These are phyloP conservation scores for Hormiphora californensis DNA, from an alignment of 37 sponge, comb jelly and placozoan species.

Conservation along the genomic window DNA sequence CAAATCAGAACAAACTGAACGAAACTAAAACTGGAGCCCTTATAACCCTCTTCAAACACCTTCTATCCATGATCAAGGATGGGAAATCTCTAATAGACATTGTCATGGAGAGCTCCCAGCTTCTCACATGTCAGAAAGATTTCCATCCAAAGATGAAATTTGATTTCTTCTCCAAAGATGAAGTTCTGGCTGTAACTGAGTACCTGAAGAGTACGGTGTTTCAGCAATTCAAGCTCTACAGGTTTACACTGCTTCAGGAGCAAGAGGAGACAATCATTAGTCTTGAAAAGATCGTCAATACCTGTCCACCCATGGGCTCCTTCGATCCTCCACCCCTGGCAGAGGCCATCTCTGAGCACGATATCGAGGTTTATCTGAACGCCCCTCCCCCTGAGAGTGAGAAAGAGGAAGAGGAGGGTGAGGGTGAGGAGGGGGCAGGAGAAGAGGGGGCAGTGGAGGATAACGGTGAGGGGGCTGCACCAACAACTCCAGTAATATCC, in stretches of 20 bases:
- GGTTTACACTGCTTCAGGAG: neutral
- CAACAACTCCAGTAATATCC: slow-evolving; percentile 18
- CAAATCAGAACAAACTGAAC: neutral
- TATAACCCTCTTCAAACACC: neutral
- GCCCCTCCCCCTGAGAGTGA: slow-evolving; percentile 3
- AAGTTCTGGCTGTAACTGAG: neutral
- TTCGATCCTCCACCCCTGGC: slow-evolving; percentile 50
- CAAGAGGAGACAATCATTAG: slow-evolving; percentile 36
- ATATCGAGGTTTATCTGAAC: slow-evolving; percentile 53
- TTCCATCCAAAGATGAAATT: slow-evolving; percentile 24
- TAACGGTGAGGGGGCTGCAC: neutral
- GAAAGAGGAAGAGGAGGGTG: neutral
- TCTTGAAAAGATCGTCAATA: slow-evolving; percentile 42
- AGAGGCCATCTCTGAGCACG: slow-evolving; percentile 38
- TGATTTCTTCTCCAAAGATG: slow-evolving; percentile 11
- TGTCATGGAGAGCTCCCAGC: neutral
- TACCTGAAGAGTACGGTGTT: neutral
- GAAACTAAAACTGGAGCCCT: neutral
- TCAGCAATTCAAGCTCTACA: slow-evolving; percentile 43
- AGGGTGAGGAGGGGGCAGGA: slow-evolving; percentile 20
- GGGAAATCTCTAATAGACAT: neutral
- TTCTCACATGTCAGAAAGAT: slow-evolving; percentile 8
- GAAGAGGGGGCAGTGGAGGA: neutral
- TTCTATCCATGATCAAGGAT: slow-evolving; percentile 16
- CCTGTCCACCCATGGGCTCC: slow-evolving; percentile 6